Conservation (phyloP, 2,888 invertebrate genomes). For the Parochlus steinenii region DNA sequence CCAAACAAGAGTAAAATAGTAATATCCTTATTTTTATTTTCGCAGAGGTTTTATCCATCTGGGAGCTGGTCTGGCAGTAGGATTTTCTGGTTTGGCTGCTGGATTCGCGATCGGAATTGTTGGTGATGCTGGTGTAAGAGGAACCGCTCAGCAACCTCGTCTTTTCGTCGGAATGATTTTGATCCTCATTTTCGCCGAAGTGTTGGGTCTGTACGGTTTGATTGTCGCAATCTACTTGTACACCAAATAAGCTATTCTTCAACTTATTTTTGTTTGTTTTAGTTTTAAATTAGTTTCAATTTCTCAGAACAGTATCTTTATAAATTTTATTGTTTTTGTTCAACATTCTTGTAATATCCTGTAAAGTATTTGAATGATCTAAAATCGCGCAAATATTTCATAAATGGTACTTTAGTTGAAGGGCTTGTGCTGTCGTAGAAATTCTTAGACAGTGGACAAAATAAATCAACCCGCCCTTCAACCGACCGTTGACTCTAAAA, state of each 20-base stretch:
- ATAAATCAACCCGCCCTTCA: too few species aligned
- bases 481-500: too few species aligned
- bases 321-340: too few species aligned
- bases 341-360: too few species aligned
- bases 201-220: slow-evolving; percentile 99
- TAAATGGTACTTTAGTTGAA: too few species aligned
- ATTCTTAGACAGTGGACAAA: too few species aligned
- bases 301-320: too few species aligned
- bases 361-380: too few species aligned
- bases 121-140: slow-evolving; percentile 97
- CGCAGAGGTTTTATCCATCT: slow-evolving; percentile 91
- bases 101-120: slow-evolving; percentile 99
- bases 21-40: slow-evolving; percentile 20
- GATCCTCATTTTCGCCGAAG: slow-evolving; percentile 99
- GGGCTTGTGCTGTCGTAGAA: too few species aligned
- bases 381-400: too few species aligned
- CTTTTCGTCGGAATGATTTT: slow-evolving; percentile 99
- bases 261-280: too few species aligned
- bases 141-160: slow-evolving; percentile 98
- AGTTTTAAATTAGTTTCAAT: too few species aligned
- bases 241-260: slow-evolving; percentile 85
- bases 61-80: slow-evolving; percentile 93
- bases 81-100: slow-evolving; percentile 93
- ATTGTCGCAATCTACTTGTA: slow-evolving; percentile 99
- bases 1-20: not conserved